Evolutionary conservation across 2,797 vertebrate species (phyloP), one percentile per base, ranked within the genome.

Genomic region (Poeciliopsis paucimaculata): DNA sequence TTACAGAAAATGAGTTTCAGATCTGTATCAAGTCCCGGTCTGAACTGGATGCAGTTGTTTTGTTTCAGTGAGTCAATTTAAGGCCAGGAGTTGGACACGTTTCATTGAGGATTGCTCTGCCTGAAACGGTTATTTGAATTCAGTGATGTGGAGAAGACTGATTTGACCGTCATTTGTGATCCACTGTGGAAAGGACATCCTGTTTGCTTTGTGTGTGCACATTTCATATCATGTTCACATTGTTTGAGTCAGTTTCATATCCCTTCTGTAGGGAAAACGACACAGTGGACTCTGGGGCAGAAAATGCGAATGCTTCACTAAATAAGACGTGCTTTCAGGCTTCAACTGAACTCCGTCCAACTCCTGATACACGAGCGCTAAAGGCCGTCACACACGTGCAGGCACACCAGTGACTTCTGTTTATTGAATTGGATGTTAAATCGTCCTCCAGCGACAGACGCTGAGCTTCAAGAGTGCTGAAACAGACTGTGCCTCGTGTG

Each of bases 351-450:
- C 84, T 41, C 79, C 51, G 74, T 85, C 73, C 79, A 83, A 75
- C 79, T 0, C 79, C 79, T 77, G 82, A 87, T 39, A 84, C 84
- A 83, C 77, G 55, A 78, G 36, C 5, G 66, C 76, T 68, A 83
- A 41, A 79, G 82, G 80, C 82, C 83, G 84, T 89, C 57, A 3
- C 85, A 84, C 86, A 88, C 73, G 46, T 79, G 80, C 89, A 86
- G 77, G 86, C 82, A 86, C 82, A 87, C 81, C 80, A 78, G 84
- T 71, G 92, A 92, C 88, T 90, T 89, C 85, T 89, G 87, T 92
- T 95, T 89, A 93, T 91, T 78, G 87, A 90, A 87, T 83, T 77
- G 86, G 86, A 89, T 80, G 88, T 94, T 91, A 87, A 93, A 93
- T 84, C 80, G 85, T 90, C 85, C 92, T 93, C 91, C 90, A 80